These are phyloP conservation scores for Gallinago nigripennis DNA, from an alignment of 2,797 vertebrate species.

Conservation along the genomic window DNA sequence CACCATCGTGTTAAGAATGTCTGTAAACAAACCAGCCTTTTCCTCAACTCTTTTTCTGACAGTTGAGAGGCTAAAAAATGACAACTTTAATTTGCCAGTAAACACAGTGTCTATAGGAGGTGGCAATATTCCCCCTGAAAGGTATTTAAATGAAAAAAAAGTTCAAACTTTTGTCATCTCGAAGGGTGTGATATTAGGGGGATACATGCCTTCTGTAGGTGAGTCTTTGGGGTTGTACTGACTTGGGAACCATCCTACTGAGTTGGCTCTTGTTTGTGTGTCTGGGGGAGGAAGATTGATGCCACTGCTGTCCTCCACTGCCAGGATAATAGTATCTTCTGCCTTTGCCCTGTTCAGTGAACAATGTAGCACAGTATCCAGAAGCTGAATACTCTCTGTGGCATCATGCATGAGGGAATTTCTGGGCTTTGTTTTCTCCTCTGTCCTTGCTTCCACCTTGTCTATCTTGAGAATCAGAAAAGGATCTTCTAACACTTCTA, in stretches of 20 bases:
- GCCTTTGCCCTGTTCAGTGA: not conserved
- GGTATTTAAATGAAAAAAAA: not conserved
- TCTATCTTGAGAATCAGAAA: not conserved
- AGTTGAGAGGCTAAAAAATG: not conserved
- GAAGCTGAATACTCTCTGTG: not conserved
- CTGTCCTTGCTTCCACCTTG: not conserved
- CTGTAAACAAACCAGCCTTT: not conserved
- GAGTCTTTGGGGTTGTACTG: not conserved
- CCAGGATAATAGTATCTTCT: not conserved
- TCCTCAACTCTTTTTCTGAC: not conserved
- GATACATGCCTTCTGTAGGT: not conserved
- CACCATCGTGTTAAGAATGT: not conserved
- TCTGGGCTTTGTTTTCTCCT: not conserved
- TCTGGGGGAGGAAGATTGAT: not conserved
- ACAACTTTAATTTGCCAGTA: not conserved
- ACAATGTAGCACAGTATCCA: not conserved
- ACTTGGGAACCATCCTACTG: not conserved
- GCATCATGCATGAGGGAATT: rapidly evolving
- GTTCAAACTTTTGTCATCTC: not conserved
- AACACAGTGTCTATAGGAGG: not conserved
- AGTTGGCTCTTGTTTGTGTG: not conserved
- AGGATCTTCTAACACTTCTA: not conserved
- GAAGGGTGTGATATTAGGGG: not conserved
- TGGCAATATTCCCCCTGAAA: not conserved
- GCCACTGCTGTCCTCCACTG: not conserved